Conservation (phyloP, 1,140 invertebrate genomes). For the Archegozetes longisetosus region DNA sequence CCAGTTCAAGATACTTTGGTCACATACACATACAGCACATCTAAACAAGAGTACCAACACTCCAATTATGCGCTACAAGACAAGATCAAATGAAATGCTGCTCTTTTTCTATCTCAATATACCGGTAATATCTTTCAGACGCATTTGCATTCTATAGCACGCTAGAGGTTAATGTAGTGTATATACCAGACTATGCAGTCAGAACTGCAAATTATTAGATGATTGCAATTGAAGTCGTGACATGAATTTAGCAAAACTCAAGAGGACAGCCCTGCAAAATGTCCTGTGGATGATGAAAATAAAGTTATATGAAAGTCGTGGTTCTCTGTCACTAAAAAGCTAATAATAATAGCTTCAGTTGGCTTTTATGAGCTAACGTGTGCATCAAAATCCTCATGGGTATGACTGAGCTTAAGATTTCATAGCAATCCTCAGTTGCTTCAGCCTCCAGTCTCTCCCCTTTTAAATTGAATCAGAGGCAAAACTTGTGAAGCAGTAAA, state of each 20-base stretch:
- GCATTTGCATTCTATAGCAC: not conserved
- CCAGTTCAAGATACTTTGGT: no score
- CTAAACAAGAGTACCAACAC: no score
- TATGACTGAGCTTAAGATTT: not conserved
- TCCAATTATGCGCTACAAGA: not conserved
- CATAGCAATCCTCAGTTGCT: not conserved
- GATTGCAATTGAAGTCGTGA: not conserved
- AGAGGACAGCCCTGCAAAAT: not conserved
- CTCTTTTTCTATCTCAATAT: no score
- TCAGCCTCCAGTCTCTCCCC: not conserved
- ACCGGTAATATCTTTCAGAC: no score
- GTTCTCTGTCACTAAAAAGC: not conserved
- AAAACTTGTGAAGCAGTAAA: not conserved
- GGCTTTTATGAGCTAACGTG: not conserved
- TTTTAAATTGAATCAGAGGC: not conserved
- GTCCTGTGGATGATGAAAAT: not conserved
- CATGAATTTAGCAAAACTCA: not conserved
- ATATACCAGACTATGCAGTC: no score
- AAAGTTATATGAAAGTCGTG: not conserved
- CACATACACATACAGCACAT: no score
- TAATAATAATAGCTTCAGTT: not conserved
- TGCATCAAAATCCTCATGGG: not conserved
- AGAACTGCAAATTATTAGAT: not conserved
- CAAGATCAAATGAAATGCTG: not conserved
- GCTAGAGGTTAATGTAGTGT: not conserved